Evolutionary conservation across 1,140 invertebrate genomes (phyloP).

Genomic region (Drosophila azteca): DNA sequence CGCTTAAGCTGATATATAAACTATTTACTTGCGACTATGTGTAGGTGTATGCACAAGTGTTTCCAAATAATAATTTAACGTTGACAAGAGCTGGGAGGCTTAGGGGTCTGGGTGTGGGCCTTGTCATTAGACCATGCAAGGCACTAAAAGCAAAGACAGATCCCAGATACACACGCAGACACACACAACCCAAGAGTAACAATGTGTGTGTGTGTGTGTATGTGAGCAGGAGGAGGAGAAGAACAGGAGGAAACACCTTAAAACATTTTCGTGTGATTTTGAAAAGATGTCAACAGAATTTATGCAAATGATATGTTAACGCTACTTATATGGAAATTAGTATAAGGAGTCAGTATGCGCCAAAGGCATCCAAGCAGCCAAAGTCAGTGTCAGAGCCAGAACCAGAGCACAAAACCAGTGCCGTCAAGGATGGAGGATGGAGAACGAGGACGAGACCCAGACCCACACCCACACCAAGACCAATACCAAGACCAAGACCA

Average conservation of each 20-base stretch:
- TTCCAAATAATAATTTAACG: conserved; percentile 22
- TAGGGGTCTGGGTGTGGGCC: conserved; percentile 1
- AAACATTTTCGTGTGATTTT: conserved; percentile 82
- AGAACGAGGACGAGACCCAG: conserved; percentile 14
- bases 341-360: conserved; percentile 79
- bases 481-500: no score
- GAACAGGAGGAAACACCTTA: conserved; percentile 61
- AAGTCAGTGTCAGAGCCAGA: conserved; percentile 22
- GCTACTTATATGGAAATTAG: conserved; percentile 83
- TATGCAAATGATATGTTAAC: conserved; percentile 83
- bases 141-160: conserved; percentile 13
- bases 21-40: conserved; percentile 8
- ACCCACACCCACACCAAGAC: no score
- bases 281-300: conserved; percentile 82
- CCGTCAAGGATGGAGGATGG: conserved; percentile 6
- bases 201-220: conserved; percentile 37
- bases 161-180: conserved; percentile 10
- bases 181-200: conserved; percentile 16
- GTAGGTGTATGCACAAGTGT: not conserved
- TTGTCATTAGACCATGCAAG: conserved; percentile 28
- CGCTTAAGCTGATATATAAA: not conserved
- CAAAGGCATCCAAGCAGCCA: conserved; percentile 60
- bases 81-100: conserved; percentile 13
- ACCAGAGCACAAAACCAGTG: not conserved
- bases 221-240: no score